Evolutionary conservation across 1,140 invertebrate species (phyloP), one percentile per base, ranked within the genome.

Genomic region (Orussus abietinus): DNA sequence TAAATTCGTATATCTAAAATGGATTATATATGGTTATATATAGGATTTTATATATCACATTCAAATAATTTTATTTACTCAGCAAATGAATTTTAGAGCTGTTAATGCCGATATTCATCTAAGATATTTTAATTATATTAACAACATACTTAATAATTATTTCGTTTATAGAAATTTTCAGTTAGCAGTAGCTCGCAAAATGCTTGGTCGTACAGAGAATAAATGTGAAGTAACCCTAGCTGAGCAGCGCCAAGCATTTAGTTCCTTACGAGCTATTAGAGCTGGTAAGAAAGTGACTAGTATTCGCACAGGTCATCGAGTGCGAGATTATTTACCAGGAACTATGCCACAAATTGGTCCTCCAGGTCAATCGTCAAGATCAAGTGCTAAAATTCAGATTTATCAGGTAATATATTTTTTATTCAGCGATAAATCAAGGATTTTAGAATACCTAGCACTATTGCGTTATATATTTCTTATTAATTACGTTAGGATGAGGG

Each of bases 221-320:
- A 68, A 72, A 64, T 65, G 76, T 45, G 77, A 67, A 54, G 63
- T 66, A 47, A 76, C 75, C 25, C 69, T 83, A 38, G 67, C 79
- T 1, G 82, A 86, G 57, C 82, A 82, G 48, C 75, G 86, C 42
- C 78, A 82, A 51, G 85, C 84, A 11, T 71, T 89, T 43, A 85
- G 82, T 44, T 85, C 83, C 5, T 62, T 87, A 28, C 72, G 75
- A 49, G 73, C 79, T 3, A 81, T 82, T 49, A 82, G 80, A 53
- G 68, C 77, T 51, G 66, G 68, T 1, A 72, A 71, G 47, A 77
- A 64, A 30, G 74, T 77, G 4, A 64, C 71, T 4, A 74, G 57
- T 29, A 34, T 75, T 13, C 62, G 77, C 17, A 76, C 73, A 0
- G 77, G 77, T 11, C 63, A 74, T 51, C 61, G 66, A 9, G 58